Percentiles rank a stretch among this genome's conserved stretches.
phyloP scores from a whole-genome alignment of 1,140 invertebrate genomes.

The Mycetomoellerius zeteki region DNA sequence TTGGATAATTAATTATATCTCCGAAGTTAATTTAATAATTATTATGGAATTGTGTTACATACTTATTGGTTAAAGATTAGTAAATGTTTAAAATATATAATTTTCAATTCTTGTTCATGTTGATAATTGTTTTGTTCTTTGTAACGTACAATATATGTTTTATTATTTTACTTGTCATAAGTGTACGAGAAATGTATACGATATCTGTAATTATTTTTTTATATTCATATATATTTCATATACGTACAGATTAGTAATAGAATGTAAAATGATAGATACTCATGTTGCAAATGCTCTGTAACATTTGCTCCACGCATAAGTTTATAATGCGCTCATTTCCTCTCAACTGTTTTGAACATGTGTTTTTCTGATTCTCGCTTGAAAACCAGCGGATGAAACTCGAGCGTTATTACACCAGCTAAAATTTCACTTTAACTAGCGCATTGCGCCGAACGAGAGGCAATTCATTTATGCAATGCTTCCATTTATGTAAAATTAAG shows the following conservation, averaged over 20 bases:
- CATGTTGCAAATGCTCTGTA: background rate
- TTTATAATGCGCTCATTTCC: slow-evolving; percentile 3
- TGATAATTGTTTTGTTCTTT: background rate
- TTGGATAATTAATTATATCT: background rate
- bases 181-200: background rate
- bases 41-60: background rate
- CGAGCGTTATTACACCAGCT: background rate
- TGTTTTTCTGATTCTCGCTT: background rate
- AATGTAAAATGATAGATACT: background rate
- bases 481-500: background rate
- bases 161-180: slow-evolving; percentile 4
- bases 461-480: background rate
- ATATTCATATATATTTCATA: background rate
- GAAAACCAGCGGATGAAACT: slow-evolving; percentile 20
- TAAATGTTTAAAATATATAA: background rate
- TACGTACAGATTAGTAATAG: background rate
- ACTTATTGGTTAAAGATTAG: background rate
- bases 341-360: background rate
- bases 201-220: background rate
- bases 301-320: background rate
- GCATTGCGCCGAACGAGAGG: background rate
- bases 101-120: background rate
- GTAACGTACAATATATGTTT: background rate
- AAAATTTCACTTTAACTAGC: slow-evolving; percentile 17
- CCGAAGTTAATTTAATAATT: background rate